phyloP scores from a whole-genome alignment of 2,888 invertebrate genomes.

The Pyralis farinalis region DNA sequence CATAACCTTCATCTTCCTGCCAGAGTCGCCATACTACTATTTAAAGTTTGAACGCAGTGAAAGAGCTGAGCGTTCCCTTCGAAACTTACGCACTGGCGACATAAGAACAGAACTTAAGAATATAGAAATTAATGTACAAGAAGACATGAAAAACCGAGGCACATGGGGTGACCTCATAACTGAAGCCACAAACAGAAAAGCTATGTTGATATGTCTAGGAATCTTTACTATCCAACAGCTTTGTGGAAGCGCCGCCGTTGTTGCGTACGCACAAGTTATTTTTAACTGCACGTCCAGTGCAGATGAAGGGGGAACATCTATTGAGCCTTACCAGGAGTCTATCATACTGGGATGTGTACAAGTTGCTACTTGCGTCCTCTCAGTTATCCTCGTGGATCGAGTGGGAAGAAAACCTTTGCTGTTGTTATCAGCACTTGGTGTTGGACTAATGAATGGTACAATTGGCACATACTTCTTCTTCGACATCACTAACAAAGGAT shows the following conservation, averaged over 20 bases:
- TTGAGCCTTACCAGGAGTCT: slow-evolving; percentile 77
- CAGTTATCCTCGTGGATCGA: slow-evolving; percentile 81
- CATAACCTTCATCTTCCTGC: slow-evolving; percentile 80
- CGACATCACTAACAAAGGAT: slow-evolving; percentile 51
- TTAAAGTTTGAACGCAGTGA: slow-evolving; percentile 74
- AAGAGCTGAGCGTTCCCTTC: slow-evolving; percentile 80
- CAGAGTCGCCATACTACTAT: slow-evolving; percentile 85
- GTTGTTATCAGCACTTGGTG: slow-evolving; percentile 80
- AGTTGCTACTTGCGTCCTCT: slow-evolving; percentile 78
- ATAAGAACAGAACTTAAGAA: slow-evolving; percentile 78
- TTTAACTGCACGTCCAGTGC: slow-evolving; percentile 62
- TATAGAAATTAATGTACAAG: slow-evolving; percentile 75
- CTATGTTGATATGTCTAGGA: slow-evolving; percentile 82
- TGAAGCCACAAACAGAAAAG: slow-evolving; percentile 81
- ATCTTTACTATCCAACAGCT: slow-evolving; percentile 83
- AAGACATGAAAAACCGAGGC: slow-evolving; percentile 74
- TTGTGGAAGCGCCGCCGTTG: slow-evolving; percentile 83
- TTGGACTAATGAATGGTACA: slow-evolving; percentile 75
- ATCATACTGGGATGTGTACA: slow-evolving; percentile 81
- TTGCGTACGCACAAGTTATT: slow-evolving; percentile 83
- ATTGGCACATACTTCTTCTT: slow-evolving; percentile 78
- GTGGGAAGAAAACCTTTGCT: slow-evolving; percentile 84
- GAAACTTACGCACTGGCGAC: slow-evolving; percentile 80
- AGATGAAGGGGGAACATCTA: slow-evolving; percentile 25
- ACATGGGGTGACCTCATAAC: slow-evolving; percentile 75